Conservation (phyloP, 2,113 vertebrate species). For the Hystrix cristata region DNA sequence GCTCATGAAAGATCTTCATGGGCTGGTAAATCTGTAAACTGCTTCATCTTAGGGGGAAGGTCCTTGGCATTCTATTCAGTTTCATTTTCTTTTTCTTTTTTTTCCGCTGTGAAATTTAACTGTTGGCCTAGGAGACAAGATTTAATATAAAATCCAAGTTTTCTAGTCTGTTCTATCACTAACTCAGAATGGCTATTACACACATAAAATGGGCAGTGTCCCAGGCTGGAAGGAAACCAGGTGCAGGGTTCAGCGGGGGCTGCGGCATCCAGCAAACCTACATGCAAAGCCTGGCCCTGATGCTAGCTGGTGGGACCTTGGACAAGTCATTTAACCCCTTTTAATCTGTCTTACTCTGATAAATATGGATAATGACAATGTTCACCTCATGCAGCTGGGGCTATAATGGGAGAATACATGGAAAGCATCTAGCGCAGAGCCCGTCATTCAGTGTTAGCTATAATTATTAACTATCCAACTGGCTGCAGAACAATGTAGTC, state of each 20-base stretch:
- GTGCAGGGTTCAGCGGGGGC: neutral
- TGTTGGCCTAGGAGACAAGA: slow-evolving; percentile 19
- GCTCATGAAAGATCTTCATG: neutral
- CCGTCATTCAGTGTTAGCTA: neutral
- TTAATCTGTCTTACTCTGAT: neutral
- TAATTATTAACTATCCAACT: neutral
- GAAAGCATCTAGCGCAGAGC: neutral
- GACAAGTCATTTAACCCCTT: neutral
- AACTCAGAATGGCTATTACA: neutral
- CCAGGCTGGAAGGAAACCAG: neutral
- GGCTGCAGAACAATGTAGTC: neutral
- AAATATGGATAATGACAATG: neutral
- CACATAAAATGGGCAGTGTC: neutral
- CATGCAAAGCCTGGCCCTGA: neutral
- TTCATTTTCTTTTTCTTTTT: neutral
- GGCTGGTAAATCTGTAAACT: neutral
- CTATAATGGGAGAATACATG: neutral
- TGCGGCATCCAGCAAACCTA: neutral
- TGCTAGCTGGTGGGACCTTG: neutral
- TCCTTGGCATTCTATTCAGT: neutral
- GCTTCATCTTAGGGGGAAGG: neutral
- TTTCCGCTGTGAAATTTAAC: neutral
- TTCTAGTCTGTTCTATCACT: neutral
- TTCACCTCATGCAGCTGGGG: neutral
- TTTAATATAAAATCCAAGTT: neutral